Evolutionary conservation across 2,113 vertebrate species (phyloP), one percentile per base, ranked within the genome.

Genomic region (Vidua macroura): DNA sequence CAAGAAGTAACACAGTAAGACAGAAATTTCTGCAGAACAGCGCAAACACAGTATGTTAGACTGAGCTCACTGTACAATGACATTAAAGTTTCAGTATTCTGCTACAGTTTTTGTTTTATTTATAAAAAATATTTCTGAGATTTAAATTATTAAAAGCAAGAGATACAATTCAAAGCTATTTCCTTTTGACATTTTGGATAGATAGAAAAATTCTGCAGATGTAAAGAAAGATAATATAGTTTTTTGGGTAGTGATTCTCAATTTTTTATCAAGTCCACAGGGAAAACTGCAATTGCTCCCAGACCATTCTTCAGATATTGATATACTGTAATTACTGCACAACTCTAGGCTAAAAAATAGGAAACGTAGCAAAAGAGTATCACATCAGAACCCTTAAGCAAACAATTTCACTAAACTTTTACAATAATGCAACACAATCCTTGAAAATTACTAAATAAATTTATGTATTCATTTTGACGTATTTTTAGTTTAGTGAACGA

Each of bases 101-200:
- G 70, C 91, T 67, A 88, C 43, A 94, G 52, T 94, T 96, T 96
- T 85, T 93, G 94, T 93, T 97, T 97, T 89, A 97, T 97, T 96
- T 94, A 96, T 95, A 95, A 89, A 95, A 95, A 96, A 83, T 96
- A 88, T 84, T 91, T 93, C 84, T 93, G 75, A 79, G 92, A 62
- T 88, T 91, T 96, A 92, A 96, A 95, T 96, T 96, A 95, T 96
- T 96, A 89, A 97, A 96, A 86, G 22, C 81, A 88, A 78, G 60
- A 83, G 93, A 88, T 95, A 96, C 86, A 96, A 96, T 96, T 84
- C 89, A 92, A 91, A 97, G 60, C 69, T 69, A 89, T 74, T 92
- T 97, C 59, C 60, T 97, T 96, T 90, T 92, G 88, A 90, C 69
- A 94, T 52, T 66, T 88, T 95, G 55, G 86, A 86, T 91, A 44